Conservation (phyloP, 2,888 invertebrate genomes). For the Tholera decimalis region DNA sequence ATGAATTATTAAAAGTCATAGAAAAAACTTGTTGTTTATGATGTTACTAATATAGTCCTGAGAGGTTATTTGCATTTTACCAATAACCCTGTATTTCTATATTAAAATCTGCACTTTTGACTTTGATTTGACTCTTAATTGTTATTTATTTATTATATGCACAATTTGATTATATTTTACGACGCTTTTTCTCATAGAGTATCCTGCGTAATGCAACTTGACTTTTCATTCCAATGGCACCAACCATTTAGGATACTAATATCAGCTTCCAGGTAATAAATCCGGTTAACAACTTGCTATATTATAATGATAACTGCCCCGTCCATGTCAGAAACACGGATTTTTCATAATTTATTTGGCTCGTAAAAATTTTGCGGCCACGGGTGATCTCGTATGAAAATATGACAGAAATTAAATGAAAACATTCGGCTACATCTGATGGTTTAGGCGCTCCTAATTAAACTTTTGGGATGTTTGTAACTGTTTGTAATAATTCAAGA, state of each 20-base stretch:
- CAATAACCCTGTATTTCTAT: too few relatives aligned
- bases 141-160: too few relatives aligned
- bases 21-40: too few relatives aligned
- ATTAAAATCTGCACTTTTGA: too few relatives aligned
- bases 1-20: too few relatives aligned
- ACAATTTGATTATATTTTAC: too few relatives aligned
- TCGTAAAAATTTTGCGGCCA: constrained; percentile 47
- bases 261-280: constrained; percentile 59
- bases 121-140: too few relatives aligned
- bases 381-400: constrained; percentile 32
- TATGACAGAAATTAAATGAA: constrained; percentile 30
- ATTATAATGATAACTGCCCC: constrained; percentile 61
- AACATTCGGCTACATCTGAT: constrained; percentile 28
- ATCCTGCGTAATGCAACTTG: not conserved
- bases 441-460: constrained; percentile 5
- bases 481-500: not conserved
- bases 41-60: too few relatives aligned
- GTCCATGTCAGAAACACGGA: constrained; percentile 36
- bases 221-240: not conserved
- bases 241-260: constrained; percentile 18
- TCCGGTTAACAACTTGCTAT: constrained; percentile 65
- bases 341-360: constrained; percentile 55
- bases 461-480: not conserved
- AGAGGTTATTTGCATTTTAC: too few relatives aligned
- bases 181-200: too few relatives aligned